Evolutionary conservation across 2,113 vertebrate species (phyloP), one percentile per base, ranked within the genome.

Genomic region (Nycticryphes semicollaris): DNA sequence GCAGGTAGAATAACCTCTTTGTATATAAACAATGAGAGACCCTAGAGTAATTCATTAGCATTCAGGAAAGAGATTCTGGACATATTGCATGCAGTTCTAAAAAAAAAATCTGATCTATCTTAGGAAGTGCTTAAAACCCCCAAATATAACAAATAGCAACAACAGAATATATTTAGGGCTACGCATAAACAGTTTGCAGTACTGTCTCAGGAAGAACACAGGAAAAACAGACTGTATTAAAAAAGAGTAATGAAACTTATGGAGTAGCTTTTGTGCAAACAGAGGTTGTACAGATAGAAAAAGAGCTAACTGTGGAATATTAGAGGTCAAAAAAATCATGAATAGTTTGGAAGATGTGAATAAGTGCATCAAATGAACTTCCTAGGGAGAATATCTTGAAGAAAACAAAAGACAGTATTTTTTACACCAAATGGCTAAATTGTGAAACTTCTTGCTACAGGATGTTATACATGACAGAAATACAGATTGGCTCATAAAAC

Each of bases 51-150:
- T 15, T 48, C 68, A 45, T 5, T 57, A 50, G 1, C 10, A 45
- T 82, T 75, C 41, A 66, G 14, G 37, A 85, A 67, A 68, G 7
- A 35, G 2, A 27, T 72, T 63, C 37, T 37, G 37, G 24, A 37
- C 6, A 60, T 10, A 11, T 7, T 48, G 7, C 50, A 50, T 24
- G 37, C 4, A 75, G 33, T 37, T 64, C 14, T 51, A 25, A 22
- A 67, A 57, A 88, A 86, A 85, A 19, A 75, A 10, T 22, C 21
- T 50, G 37, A 25, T 3, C 7, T 5, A 10, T 53, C 25, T 12
- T 37, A 35, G 1, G 7, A 86, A 59, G 31, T n/a, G 9, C 10
- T 67, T 31, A 79, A 53, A 82, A 56, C 1, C 0, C 2, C 11
- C 12, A 54, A 75, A 50, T 76, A 53, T 4, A 45, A 1, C 12